Evolutionary conservation across 2,888 invertebrate genomes (phyloP).

Genomic region (Coremacera marginata): DNA sequence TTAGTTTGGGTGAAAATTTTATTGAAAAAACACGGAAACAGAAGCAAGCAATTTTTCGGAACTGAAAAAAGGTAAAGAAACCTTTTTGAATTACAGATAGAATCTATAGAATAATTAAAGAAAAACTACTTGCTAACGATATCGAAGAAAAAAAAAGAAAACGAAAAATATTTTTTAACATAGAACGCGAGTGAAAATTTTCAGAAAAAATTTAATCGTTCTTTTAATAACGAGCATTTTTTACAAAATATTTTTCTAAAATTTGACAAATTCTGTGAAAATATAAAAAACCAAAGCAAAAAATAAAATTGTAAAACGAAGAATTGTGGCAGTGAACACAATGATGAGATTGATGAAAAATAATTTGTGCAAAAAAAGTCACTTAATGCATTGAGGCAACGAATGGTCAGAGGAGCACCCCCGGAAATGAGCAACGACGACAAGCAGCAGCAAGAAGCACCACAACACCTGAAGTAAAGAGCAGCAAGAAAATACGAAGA

Average conservation of each 20-base stretch:
- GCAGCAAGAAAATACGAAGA: neutral
- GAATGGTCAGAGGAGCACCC: slow-evolving; percentile 52
- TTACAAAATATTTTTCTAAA: slow-evolving; percentile 4
- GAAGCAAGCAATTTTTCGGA: slow-evolving; percentile 42
- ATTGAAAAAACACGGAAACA: slow-evolving; percentile 41
- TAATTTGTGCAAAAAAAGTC: neutral
- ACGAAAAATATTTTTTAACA: slow-evolving; percentile 40
- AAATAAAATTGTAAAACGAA: neutral
- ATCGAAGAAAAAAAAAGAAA: slow-evolving; percentile 21
- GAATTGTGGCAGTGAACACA: neutral
- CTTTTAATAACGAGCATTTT: slow-evolving; percentile 32
- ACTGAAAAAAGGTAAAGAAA: slow-evolving; percentile 38
- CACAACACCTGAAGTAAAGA: slow-evolving; percentile 36
- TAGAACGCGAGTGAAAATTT: slow-evolving; percentile 48
- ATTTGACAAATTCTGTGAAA: slow-evolving; percentile 11
- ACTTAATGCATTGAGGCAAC: slow-evolving; percentile 23
- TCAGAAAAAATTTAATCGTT: slow-evolving; percentile 36
- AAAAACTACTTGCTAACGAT: slow-evolving; percentile 45
- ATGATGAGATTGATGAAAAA: neutral
- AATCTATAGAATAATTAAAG: slow-evolving; percentile 27
- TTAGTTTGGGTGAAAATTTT: slow-evolving; percentile 53
- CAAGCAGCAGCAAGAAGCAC: slow-evolving; percentile 24
- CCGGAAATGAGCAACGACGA: slow-evolving; percentile 59
- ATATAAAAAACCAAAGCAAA: neutral
- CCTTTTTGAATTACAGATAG: slow-evolving; percentile 34